Base-by-base conservation (phyloP, 2,888 invertebrate genomes). In the Tethea ocularis region DNA sequence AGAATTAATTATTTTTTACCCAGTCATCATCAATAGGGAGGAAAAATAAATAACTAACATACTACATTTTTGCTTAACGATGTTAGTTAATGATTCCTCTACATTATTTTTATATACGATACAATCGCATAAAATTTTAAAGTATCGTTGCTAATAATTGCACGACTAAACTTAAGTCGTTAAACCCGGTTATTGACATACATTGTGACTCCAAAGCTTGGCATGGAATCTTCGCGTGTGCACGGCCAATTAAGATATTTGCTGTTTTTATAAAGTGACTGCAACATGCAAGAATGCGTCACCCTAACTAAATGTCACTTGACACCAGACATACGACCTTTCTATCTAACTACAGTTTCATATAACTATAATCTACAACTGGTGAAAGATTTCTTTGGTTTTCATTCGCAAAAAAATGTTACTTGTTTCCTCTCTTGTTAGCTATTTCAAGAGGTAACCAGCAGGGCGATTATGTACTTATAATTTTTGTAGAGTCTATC, bases 251-350 rank as follows among this genome's bases (percentile, higher is more conserved):
- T 59, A 20, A 2, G 15, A 15, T 29, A n/a, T 41, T 52, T 17
- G 36, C 60, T 53, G 6, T 56, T 60, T 52, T 53, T 0, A 6
- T 17, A 20, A 11, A 51, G 51, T 70, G 24, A n/a, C 66, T 58
- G 62, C 64, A 29, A 68, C 83, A 72, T 67, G 52, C 59, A 66
- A 62, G 61, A 67, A 69, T 67, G 72, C 74, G 78, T 76, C 81
- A 77, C 81, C 83, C 80, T 59, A 59, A 57, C 61, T 63, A 70
- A 80, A 78, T 76, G 77, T 76, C 80, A 79, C 79, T 80, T 74
- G 77, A 80, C 69, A 72, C 77, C 74, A 64, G 69, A 68, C 74
- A 68, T 62, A 51, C 58, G 58, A 74, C 73, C 71, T 72, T 69
- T 70, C 54, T 20, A 54, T 36, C 22, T 36, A 54, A 20, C 20